phyloP scores from a whole-genome alignment of 1,140 invertebrate genomes.

The Leguminivora glycinivorella region DNA sequence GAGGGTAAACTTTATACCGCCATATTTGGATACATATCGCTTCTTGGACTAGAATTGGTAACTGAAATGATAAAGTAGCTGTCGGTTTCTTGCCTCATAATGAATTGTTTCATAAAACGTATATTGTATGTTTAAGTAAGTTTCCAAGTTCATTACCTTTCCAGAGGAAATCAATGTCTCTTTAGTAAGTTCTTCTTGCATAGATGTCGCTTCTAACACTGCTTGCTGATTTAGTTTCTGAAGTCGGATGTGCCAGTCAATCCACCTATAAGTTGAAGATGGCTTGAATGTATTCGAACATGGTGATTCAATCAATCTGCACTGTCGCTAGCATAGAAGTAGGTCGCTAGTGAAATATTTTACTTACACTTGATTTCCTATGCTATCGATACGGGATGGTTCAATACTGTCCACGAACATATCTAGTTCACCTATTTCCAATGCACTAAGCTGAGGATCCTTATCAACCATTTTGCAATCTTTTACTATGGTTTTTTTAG shows the following conservation, averaged over 20 bases:
- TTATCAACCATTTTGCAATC: slow-evolving; percentile 60
- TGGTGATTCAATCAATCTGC: slow-evolving; percentile 2
- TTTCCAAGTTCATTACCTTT: too few species aligned
- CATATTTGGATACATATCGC: slow-evolving; percentile 87
- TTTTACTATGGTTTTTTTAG: too few species aligned
- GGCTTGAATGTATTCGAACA: not conserved
- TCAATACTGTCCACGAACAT: slow-evolving; percentile 70
- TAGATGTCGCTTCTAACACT: slow-evolving; percentile 83
- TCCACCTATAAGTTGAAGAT: slow-evolving; percentile 80
- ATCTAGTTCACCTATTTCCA: slow-evolving; percentile 70
- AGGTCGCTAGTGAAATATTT: not conserved
- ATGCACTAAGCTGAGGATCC: slow-evolving; percentile 59
- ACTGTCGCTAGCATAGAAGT: too few species aligned
- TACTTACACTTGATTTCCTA: slow-evolving; percentile 70
- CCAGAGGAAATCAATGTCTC: slow-evolving; percentile 83
- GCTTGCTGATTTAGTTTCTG: slow-evolving; percentile 90
- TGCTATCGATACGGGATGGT: slow-evolving; percentile 58
- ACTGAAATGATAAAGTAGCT: slow-evolving; percentile 74
- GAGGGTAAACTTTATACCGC: slow-evolving; percentile 86
- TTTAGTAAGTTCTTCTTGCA: slow-evolving; percentile 86
- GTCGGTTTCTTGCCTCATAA: too few species aligned
- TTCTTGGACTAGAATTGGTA: slow-evolving; percentile 85
- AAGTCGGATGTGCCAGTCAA: slow-evolving; percentile 87
- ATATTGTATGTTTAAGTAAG: too few species aligned
- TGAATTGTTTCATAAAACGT: too few species aligned